Percentiles rank a stretch among this genome's conserved stretches.
Evolutionary conservation across 2,797 vertebrate species (phyloP).

Genomic region (Phrynocephalus vlangalii): DNA sequence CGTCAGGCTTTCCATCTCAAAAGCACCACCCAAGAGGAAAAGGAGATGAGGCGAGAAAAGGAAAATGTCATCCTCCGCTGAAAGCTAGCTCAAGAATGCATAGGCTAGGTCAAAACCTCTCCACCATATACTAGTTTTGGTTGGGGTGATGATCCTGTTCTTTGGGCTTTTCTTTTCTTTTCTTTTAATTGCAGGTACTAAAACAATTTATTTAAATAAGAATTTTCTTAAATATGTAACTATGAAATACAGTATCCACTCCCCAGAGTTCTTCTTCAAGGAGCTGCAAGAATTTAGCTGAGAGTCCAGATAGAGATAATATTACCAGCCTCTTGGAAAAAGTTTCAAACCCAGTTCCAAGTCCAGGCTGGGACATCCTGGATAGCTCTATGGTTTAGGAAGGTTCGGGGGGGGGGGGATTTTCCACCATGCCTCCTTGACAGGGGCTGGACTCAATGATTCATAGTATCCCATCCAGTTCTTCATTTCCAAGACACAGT

Average conservation of each 20-base stretch:
- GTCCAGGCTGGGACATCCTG: too few species aligned
- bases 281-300: background rate
- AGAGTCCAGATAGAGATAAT: background rate
- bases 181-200: background rate
- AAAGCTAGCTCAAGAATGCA: background rate
- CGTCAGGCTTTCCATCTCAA: background rate
- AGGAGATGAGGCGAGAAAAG: background rate
- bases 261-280: background rate
- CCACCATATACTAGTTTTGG: background rate
- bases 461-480: too few species aligned
- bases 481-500: too few species aligned
- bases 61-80: background rate
- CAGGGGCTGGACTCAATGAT: too few species aligned
- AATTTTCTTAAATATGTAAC: background rate
- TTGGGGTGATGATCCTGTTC: background rate
- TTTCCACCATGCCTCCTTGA: too few species aligned
- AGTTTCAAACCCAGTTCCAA: background rate
- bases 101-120: background rate
- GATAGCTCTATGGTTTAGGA: too few species aligned
- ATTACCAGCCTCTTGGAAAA: too few species aligned
- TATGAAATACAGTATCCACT: background rate
- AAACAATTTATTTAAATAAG: background rate
- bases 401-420: too few species aligned
- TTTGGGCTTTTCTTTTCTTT: background rate
- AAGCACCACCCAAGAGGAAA: background rate